Conservation (phyloP, 1,140 invertebrate species). For the Gonatopus flavifemur region DNA sequence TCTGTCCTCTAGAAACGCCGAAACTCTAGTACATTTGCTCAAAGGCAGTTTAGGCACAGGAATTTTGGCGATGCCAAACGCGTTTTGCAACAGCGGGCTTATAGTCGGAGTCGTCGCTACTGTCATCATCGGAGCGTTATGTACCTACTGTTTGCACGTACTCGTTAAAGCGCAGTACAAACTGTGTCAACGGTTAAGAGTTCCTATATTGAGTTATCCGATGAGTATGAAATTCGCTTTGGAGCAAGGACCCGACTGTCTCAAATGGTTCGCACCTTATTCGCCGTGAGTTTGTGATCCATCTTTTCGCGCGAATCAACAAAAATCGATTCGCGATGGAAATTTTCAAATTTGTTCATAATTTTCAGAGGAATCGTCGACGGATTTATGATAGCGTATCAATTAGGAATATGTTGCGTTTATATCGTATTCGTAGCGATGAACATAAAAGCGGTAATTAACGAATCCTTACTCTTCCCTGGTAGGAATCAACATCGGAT, state of each 20-base stretch:
- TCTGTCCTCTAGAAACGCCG: slow-evolving; percentile 65
- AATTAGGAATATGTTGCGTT: slow-evolving; percentile 87
- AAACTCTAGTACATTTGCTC: slow-evolving; percentile 79
- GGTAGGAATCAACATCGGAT: no score
- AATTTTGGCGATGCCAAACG: slow-evolving; percentile 86
- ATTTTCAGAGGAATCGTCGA: slow-evolving; percentile 64
- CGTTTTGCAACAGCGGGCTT: slow-evolving; percentile 78
- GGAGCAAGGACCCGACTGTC: slow-evolving; percentile 67
- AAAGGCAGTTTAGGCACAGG: slow-evolving; percentile 89
- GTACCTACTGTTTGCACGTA: slow-evolving; percentile 80
- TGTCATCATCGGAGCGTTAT: slow-evolving; percentile 70
- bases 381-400: slow-evolving; percentile 76
- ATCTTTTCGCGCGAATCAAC: not conserved
- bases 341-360: slow-evolving; percentile 23
- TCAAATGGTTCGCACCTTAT: slow-evolving; percentile 60
- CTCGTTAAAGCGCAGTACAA: slow-evolving; percentile 71
- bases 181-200: slow-evolving; percentile 68
- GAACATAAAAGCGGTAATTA: slow-evolving; percentile 62
- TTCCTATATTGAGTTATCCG: slow-evolving; percentile 74
- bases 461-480: not conserved
- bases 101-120: slow-evolving; percentile 68
- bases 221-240: slow-evolving; percentile 71
- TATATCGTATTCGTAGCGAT: slow-evolving; percentile 84
- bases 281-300: slow-evolving; percentile 57
- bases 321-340: slow-evolving; percentile 2